These are phyloP conservation scores for Trachythela sp. DNA, from an alignment of 64 coral and sea anemone genomes.

Conservation along the genomic window DNA sequence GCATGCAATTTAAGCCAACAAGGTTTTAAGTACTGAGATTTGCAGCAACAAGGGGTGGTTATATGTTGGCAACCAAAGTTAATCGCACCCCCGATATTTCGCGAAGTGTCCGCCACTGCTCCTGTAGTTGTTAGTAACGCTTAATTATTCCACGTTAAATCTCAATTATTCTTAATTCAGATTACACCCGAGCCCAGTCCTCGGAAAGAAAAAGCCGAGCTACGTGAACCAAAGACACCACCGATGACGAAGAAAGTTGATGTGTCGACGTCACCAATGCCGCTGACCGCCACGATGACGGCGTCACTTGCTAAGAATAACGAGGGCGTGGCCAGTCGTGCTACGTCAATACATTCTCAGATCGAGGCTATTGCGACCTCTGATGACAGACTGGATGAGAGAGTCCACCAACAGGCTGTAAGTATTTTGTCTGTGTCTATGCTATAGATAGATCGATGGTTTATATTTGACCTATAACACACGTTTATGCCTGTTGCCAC, in stretches of 20 bases:
- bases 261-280: background rate
- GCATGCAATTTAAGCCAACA: too few species aligned
- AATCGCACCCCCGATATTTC: too few species aligned
- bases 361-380: background rate
- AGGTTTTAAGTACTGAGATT: too few species aligned
- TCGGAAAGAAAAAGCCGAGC: slow-evolving; percentile 2
- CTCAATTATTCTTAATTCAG: background rate
- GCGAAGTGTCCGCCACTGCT: too few species aligned
- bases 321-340: background rate
- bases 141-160: too few species aligned
- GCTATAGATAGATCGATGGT: too few species aligned
- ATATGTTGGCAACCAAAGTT: too few species aligned
- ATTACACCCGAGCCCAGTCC: slow-evolving; percentile 2
- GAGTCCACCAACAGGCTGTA: slow-evolving; percentile 8
- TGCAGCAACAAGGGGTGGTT: too few species aligned
- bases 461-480: too few species aligned
- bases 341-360: background rate
- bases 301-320: background rate
- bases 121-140: too few species aligned
- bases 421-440: background rate
- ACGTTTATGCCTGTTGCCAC: too few species aligned
- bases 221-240: background rate
- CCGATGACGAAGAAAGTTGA: slow-evolving; percentile 20
- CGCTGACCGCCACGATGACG: background rate
- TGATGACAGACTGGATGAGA: background rate